Base-by-base conservation (phyloP, 2,113 vertebrate species). In the Candoia aspera region DNA sequence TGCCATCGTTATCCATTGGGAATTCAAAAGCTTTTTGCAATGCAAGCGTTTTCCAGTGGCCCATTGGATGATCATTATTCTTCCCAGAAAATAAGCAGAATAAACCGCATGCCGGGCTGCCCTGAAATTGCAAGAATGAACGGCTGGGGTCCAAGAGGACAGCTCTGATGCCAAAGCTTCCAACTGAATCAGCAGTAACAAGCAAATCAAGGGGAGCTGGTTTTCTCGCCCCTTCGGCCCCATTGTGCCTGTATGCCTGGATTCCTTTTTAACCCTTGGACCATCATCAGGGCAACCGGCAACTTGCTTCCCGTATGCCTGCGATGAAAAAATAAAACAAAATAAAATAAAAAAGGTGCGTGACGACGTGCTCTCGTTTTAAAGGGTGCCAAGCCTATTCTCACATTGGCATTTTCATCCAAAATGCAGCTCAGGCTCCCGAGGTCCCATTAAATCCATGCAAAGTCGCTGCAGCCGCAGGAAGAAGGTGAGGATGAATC, bases 401-500 rank as follows among this genome's bases (percentile, higher is more conserved):
- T 68, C 91, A 10, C 59, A 90, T 94, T 33, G 23, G 1, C 0
- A 53, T n/a, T 89, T 85, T 29, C n/a, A 6, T 9, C 2, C 62
- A 90, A 54, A 85, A 91, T 92, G n/a, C 46, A 95, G 87, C 85
- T 2, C 57, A 12, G 94, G 91, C 11, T 92, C 55, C 54, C 79
- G 12, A 87, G 89, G 91, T 92, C 94, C 92, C 79, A 11, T 59
- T 90, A 0, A 19, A 84, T 91, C 93, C 91, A 93, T 21, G 37
- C 60, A 88, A 0, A 0, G 83, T 84, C 91, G 60, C 53, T 13
- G 87, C 37, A 58, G 8, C 2, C 42, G 57, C 6, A 0, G 84
- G 87, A 92, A 94, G 79, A 26, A 92, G 79, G 93, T 84, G 92
- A 95, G 88, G 93, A 94, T 86, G 64, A 95, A 93, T 89, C 92